A percentile compares a stretch with the other conserved stretches of the same genome.
Conservation (phyloP, 2,797 vertebrate species). For the Meda fulgida region DNA sequence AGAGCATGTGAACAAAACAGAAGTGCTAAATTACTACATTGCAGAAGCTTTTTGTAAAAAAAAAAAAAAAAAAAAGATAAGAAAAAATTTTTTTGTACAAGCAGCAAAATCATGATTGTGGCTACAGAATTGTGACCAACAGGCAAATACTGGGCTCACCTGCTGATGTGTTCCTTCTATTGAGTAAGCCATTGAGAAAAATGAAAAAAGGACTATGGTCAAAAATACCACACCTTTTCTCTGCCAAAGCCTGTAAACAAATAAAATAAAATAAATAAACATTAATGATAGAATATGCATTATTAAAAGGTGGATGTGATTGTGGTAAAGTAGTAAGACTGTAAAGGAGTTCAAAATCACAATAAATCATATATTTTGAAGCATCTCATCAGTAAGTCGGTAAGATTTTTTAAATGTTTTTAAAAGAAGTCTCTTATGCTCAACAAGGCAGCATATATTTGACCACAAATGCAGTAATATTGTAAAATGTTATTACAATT, state of each 20-base stretch:
- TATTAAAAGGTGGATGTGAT: neutral
- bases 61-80: neutral
- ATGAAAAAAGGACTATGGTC: slow-evolving; percentile 81
- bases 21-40: neutral
- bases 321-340: no score
- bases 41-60: neutral
- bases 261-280: slow-evolving; percentile 3
- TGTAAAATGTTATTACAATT: neutral
- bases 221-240: slow-evolving; percentile 83
- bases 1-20: neutral
- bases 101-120: neutral
- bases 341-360: neutral
- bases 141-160: slow-evolving; percentile 72
- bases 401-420: neutral
- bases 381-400: neutral
- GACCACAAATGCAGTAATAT: neutral
- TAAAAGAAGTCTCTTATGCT: neutral
- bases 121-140: neutral
- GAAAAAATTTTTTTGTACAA: no score
- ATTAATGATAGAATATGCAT: neutral
- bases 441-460: neutral
- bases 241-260: slow-evolving; percentile 86
- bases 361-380: no score
- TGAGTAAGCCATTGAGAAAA: slow-evolving; percentile 88
- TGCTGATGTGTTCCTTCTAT: slow-evolving; percentile 93